A percentile compares a stretch with the other conserved stretches of the same genome.
Evolutionary conservation across 2,888 invertebrate species (phyloP).

Genomic region (Erpobdella octoculata): DNA sequence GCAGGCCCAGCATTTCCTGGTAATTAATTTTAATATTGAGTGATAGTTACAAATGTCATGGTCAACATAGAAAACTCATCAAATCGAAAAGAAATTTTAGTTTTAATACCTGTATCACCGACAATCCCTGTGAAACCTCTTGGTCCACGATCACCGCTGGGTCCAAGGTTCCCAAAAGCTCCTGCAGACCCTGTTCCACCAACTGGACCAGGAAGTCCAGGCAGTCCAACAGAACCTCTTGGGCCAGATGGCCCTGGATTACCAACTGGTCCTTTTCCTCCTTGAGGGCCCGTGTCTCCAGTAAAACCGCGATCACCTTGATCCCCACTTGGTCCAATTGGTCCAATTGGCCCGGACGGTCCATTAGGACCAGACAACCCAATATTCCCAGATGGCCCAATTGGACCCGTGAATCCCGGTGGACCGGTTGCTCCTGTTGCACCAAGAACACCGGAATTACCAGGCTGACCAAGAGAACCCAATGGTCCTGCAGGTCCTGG

Average conservation of each 20-base stretch:
- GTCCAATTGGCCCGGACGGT: constrained; percentile 26
- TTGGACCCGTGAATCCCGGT: constrained; percentile 10
- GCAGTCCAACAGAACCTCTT: constrained; percentile 26
- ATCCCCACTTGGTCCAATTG: not conserved
- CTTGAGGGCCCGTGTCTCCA: constrained; percentile 26
- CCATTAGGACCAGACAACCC: constrained; percentile 34
- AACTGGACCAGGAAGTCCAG: constrained; percentile 27
- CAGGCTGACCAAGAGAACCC: constrained; percentile 32
- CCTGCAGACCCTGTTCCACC: constrained; percentile 31
- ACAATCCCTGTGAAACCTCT: constrained; percentile 26
- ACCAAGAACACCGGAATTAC: constrained; percentile 28
- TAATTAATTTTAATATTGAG: constrained; percentile 3
- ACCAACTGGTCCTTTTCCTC: constrained; percentile 32
- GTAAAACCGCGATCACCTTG: not conserved
- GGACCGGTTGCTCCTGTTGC: constrained; percentile 14
- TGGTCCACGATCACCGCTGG: constrained; percentile 31
- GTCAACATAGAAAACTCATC: no score
- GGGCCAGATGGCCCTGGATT: constrained; percentile 25
- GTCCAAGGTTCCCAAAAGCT: constrained; percentile 32
- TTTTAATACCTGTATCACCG: constrained; percentile 21
- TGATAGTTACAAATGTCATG: not conserved
- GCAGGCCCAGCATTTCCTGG: constrained; percentile 29
- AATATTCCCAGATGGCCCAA: constrained; percentile 32
- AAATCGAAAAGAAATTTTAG: not conserved
- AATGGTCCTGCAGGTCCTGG: constrained; percentile 31